Base-by-base conservation (phyloP, 2,888 invertebrate species). In the Phania funesta region DNA sequence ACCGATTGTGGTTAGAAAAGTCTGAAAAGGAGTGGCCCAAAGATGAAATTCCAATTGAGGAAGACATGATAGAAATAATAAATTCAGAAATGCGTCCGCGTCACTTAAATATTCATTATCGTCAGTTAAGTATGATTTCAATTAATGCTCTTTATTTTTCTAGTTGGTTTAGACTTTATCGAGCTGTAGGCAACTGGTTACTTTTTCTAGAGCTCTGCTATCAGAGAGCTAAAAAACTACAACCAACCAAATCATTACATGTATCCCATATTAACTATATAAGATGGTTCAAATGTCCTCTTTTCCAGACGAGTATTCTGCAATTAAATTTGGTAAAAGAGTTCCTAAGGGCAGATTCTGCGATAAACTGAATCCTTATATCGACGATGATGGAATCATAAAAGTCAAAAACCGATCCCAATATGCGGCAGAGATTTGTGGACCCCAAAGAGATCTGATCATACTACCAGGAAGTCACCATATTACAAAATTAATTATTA, bases 271-370 rank as follows among this genome's bases (percentile, higher is more conserved):
- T n/a, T n/a, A n/a, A n/a, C 26, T 26, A 26, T 6, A 26, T 5
- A 26, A 26, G 26, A 26, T 26, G 26, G 26, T 26, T 26, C 6
- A 26, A 26, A 26, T 26, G 26, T 26, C 26, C 26, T 26, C 6
- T 26, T 26, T 26, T 26, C 3, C 26, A 26, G 26, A 26, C 3
- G 26, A 26, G 26, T 26, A 26, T 26, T 26, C 26, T 26, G 26
- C 3, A 26, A 26, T 26, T 26, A 26, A 26, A 5, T 26, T 26
- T 6, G 26, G 26, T 26, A 26, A 26, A 68, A 48, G 9, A 6
- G 16, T 67, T 64, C 7, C 22, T 38, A 79, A 73, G 8, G 78
- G 56, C 9, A 60, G 71, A 18, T 52, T 48, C 18, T 64, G 16
- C 18, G 16, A 22, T 13, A 56, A 56, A 13, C 13, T 56, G 1